Evolutionary conservation across 2,113 vertebrate genomes (phyloP).

Genomic region (Poeciliopsis turrubarensis): DNA sequence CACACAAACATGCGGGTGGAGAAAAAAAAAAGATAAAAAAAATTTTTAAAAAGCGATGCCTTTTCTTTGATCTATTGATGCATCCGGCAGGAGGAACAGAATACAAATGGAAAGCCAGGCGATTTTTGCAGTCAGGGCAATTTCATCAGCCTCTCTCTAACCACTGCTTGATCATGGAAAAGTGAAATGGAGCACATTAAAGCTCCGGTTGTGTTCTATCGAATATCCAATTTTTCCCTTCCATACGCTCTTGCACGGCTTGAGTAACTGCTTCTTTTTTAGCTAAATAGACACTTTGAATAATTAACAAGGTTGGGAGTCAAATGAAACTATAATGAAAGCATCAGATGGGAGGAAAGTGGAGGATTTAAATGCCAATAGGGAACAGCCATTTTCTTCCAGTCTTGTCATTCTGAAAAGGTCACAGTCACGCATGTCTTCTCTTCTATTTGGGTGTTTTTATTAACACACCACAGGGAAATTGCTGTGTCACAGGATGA

Average conservation of each 20-base stretch:
- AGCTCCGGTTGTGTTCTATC: neutral
- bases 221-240: neutral
- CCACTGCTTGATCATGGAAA: constrained; percentile 18
- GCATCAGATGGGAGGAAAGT: neutral
- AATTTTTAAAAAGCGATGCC: neutral
- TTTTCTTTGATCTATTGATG: constrained; percentile 54
- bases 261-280: neutral
- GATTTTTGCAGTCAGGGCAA: constrained; percentile 33
- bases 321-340: constrained; percentile 7
- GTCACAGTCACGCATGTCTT: constrained; percentile 18
- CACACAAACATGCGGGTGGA: neutral
- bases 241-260: neutral
- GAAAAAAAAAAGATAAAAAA: neutral
- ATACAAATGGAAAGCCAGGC: constrained; percentile 40
- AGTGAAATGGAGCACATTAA: constrained; percentile 5
- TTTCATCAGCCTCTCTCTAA: constrained; percentile 22
- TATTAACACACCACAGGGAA: constrained; percentile 32
- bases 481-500: constrained; percentile 35
- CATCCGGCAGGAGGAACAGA: constrained; percentile 29
- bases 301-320: neutral
- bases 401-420: neutral
- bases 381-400: neutral
- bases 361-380: constrained; percentile 16
- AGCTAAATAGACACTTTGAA: neutral
- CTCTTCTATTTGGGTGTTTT: constrained; percentile 38